Base-by-base conservation (phyloP, 1,140 invertebrate species). In the Drosophila fuyamai region DNA sequence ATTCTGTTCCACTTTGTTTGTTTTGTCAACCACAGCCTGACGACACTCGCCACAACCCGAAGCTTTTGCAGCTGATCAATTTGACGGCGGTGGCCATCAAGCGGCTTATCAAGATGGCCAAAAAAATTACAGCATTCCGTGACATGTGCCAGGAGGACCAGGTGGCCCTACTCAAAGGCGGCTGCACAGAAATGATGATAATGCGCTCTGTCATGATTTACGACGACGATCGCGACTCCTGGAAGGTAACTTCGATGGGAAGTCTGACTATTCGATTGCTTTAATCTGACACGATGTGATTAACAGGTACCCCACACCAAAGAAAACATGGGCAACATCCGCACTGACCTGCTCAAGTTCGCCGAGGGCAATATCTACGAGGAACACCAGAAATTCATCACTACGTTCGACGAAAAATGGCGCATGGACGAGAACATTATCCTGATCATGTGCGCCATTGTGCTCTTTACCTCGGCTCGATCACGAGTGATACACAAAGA, bases 141-240 rank as follows among this genome's bases (percentile, higher is more conserved):
- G 97, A 96, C 84, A 96, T 98, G 95, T 98, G 97, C 83, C 96
- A 98, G 88, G 96, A 97, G 80, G 97, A 98, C 93, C 97, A 98
- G 93, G 95, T 98, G 47, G 96, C 97, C 14, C 92, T 98, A 12
- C 92, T 98, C 0, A 98, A 99, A 93, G 97, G 97, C 9, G 94
- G 94, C 32, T 92, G 92, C 55, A 92, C 92, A 9, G 92, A 98
- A 93, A 97, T 99, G 95, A 97, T 98, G 96, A 96, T 98, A 36
- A 93, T 98, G 16, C 94, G 97, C 32, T 97, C 97, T 66, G 97
- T 96, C 0, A 96, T 97, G 93, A 96, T 96, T 43, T 98, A 97
- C 89, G 97, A 98, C 92, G 94, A 95, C 8, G 96, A 97, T 75
- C 95, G 96, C 74, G 95, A 96, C 76, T 95, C 95, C 60, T 98